Percentiles rank a stretch among this genome's conserved stretches.
Conservation (phyloP, 2,888 invertebrate genomes). For the Pemphredon lugubris region DNA sequence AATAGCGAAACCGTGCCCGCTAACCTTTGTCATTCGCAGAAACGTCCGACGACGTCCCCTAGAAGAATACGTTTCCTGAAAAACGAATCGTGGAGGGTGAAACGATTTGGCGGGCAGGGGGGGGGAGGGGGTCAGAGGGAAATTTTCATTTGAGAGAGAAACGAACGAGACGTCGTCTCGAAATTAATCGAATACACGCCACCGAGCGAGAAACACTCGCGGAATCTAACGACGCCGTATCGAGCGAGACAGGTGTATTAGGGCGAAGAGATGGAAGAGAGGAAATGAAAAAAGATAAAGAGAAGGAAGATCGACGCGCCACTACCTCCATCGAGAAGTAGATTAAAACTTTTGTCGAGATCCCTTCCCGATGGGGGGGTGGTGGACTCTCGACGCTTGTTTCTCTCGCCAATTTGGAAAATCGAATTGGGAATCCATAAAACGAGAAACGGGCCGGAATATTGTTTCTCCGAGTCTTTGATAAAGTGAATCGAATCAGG, state of each 20-base stretch:
- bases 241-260: slow-evolving; percentile 31
- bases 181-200: slow-evolving; percentile 59
- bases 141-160: slow-evolving; percentile 8
- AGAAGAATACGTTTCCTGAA: neutral
- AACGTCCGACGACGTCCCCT: slow-evolving; percentile 1
- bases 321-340: slow-evolving; percentile 12
- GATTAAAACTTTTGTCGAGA: slow-evolving; percentile 60
- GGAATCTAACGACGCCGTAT: slow-evolving; percentile 10
- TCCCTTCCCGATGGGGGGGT: no score
- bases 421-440: no score
- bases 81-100: slow-evolving; percentile 3
- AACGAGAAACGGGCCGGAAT: no score
- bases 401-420: no score
- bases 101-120: neutral
- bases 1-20: slow-evolving; percentile 6
- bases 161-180: slow-evolving; percentile 39
- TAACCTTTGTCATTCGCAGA: slow-evolving; percentile 2
- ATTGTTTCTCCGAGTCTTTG: no score
- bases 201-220: slow-evolving; percentile 25
- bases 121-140: slow-evolving; percentile 7
- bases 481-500: no score
- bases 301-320: slow-evolving; percentile 8
- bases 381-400: no score
- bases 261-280: slow-evolving; percentile 22
- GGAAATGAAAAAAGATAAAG: slow-evolving; percentile 19